Conservation (phyloP, 2,888 invertebrate species). For the Cataglyphis cursor region DNA sequence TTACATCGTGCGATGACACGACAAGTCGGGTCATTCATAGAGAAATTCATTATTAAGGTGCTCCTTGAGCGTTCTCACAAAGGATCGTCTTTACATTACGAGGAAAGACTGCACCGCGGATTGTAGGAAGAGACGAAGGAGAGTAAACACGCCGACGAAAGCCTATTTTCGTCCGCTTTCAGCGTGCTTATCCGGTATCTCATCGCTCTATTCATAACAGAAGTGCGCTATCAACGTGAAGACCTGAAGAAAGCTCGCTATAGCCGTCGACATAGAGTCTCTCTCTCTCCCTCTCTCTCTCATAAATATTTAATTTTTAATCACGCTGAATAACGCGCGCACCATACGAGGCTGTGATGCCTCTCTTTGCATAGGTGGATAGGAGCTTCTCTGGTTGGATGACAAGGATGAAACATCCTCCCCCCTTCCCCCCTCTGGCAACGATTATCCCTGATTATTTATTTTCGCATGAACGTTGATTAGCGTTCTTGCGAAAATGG, state of each 20-base stretch:
- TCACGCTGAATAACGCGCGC: slow-evolving; percentile 61
- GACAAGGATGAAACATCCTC: slow-evolving; percentile 7
- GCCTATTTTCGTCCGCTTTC: slow-evolving; percentile 64
- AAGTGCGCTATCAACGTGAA: slow-evolving; percentile 52
- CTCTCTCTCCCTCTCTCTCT: slow-evolving; percentile 7
- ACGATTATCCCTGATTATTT: slow-evolving; percentile 52
- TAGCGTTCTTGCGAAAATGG: not conserved
- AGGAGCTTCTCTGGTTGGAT: not conserved
- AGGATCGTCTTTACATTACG: slow-evolving; percentile 56
- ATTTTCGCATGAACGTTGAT: not conserved
- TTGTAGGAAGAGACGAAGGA: not conserved
- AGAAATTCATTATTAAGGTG: slow-evolving; percentile 71
- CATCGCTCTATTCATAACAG: slow-evolving; percentile 62
- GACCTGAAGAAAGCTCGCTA: slow-evolving; percentile 43
- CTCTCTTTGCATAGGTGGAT: slow-evolving; percentile 1
- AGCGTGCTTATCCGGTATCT: slow-evolving; percentile 41
- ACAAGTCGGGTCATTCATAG: slow-evolving; percentile 57
- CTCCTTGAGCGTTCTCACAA: slow-evolving; percentile 57
- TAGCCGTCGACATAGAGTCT: not conserved
- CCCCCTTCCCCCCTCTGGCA: not conserved
- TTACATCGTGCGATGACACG: slow-evolving; percentile 28
- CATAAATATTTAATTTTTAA: slow-evolving; percentile 76
- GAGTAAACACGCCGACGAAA: slow-evolving; percentile 2
- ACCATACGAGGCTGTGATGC: not conserved
- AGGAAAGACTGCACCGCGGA: not conserved